Evolutionary conservation across 2,113 vertebrate genomes (phyloP).

Genomic region (Mustelus asterias): DNA sequence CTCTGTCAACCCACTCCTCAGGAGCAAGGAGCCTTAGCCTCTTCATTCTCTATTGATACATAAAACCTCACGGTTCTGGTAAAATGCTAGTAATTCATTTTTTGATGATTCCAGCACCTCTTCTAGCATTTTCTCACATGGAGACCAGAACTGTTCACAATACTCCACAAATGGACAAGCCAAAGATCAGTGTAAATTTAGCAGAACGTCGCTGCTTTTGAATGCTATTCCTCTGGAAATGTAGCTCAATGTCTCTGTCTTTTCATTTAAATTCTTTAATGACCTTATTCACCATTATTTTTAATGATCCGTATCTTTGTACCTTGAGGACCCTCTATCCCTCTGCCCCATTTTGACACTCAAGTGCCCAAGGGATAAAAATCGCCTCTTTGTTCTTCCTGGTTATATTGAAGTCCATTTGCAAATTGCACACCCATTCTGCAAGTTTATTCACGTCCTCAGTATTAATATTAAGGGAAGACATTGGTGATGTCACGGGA

Average conservation of each 20-base stretch:
- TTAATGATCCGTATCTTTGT: neutral
- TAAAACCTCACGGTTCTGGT: too few species aligned
- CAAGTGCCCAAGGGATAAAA: neutral
- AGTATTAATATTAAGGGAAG: too few species aligned
- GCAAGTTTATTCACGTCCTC: neutral
- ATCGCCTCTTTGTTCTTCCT: neutral
- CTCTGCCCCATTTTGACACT: neutral
- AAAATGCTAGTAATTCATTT: too few species aligned
- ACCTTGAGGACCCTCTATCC: neutral
- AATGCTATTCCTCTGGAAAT: neutral
- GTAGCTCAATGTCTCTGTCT: neutral
- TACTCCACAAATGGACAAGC: too few species aligned
- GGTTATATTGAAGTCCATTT: neutral
- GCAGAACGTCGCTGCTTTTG: neutral
- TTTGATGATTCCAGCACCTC: too few species aligned
- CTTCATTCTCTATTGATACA: too few species aligned
- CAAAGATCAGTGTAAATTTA: neutral
- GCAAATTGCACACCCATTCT: neutral
- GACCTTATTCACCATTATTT: neutral
- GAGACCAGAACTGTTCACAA: too few species aligned
- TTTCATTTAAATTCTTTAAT: neutral
- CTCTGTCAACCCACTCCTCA: too few species aligned
- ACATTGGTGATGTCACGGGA: too few species aligned
- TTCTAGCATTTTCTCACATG: too few species aligned
- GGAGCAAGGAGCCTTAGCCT: too few species aligned